Percentiles rank a stretch among this genome's conserved stretches.
Evolutionary conservation across 2,797 vertebrate species (phyloP).

Genomic region (Acanthurus leucopareius): DNA sequence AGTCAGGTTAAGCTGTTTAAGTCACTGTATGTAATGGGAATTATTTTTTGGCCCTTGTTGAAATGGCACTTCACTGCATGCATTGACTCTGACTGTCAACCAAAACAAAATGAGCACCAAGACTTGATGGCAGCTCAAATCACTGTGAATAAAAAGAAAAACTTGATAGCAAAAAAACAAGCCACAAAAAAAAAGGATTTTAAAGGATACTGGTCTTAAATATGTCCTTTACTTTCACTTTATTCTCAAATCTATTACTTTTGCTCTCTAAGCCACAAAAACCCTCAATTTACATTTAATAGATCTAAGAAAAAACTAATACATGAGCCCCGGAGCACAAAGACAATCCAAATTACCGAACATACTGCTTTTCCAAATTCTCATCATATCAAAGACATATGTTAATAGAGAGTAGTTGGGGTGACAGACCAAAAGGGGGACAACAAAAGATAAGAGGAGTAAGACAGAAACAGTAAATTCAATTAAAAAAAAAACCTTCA

Average conservation of each 20-base stretch:
- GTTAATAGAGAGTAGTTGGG: conserved; percentile 31
- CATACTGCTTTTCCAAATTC: background rate
- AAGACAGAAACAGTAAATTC: conserved; percentile 9
- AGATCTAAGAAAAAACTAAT: conserved; percentile 10
- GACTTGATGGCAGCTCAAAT: conserved; percentile 13
- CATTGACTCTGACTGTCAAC: conserved; percentile 65
- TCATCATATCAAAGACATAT: conserved; percentile 36
- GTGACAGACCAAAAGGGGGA: conserved; percentile 36
- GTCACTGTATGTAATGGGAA: conserved; percentile 28
- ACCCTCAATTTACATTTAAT: conserved; percentile 14
- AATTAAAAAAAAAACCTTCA: conserved; percentile 12
- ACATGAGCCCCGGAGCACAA: conserved; percentile 31
- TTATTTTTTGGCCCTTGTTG: conserved; percentile 56
- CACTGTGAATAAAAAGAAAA: conserved; percentile 28
- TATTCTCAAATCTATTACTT: conserved; percentile 5
- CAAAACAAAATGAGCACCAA: conserved; percentile 25
- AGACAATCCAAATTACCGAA: conserved; percentile 23
- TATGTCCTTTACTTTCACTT: conserved; percentile 13
- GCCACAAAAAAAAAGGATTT: conserved; percentile 24
- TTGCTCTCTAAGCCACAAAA: conserved; percentile 1
- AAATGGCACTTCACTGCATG: conserved; percentile 83
- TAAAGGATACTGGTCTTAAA: conserved; percentile 9
- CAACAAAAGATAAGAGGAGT: conserved; percentile 40
- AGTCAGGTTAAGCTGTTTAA: conserved; percentile 21
- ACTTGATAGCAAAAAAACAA: too few relatives aligned